A percentile compares a stretch with the other conserved stretches of the same genome.
phyloP scores from a whole-genome alignment of 2,888 invertebrate genomes.

The Prenolepis imparis region DNA sequence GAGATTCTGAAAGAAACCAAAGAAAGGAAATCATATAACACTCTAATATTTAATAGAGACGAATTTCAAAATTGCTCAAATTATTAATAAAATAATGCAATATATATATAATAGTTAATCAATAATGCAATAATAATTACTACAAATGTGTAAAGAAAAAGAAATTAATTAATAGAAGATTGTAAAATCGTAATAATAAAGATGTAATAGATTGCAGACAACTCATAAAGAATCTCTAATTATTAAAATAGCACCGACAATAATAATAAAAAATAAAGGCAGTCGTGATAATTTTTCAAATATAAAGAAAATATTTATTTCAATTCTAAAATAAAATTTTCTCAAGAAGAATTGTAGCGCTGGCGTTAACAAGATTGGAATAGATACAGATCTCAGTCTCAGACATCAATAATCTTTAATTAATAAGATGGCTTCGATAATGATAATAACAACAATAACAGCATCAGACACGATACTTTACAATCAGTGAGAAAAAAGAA shows the following conservation, averaged over 20 bases:
- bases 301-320: background rate
- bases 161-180: background rate
- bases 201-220: background rate
- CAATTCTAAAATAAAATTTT: background rate
- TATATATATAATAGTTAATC: no score
- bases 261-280: background rate
- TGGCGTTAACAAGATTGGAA: conserved; percentile 6
- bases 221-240: background rate
- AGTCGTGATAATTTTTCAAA: background rate
- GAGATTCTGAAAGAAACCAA: background rate
- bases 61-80: no score
- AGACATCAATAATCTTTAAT: conserved; percentile 47
- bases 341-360: background rate
- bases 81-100: background rate
- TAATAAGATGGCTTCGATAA: conserved; percentile 24
- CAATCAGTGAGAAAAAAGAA: conserved; percentile 33
- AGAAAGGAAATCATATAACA: background rate
- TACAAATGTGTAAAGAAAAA: background rate
- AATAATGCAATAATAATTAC: background rate
- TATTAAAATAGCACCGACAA: conserved; percentile 2
- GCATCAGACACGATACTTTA: conserved; percentile 30
- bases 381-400: conserved; percentile 28
- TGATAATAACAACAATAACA: conserved; percentile 51
- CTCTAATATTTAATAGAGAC: no score
- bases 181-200: background rate